Conservation (phyloP, 1,140 invertebrate genomes). For the Spodoptera frugiperda region DNA sequence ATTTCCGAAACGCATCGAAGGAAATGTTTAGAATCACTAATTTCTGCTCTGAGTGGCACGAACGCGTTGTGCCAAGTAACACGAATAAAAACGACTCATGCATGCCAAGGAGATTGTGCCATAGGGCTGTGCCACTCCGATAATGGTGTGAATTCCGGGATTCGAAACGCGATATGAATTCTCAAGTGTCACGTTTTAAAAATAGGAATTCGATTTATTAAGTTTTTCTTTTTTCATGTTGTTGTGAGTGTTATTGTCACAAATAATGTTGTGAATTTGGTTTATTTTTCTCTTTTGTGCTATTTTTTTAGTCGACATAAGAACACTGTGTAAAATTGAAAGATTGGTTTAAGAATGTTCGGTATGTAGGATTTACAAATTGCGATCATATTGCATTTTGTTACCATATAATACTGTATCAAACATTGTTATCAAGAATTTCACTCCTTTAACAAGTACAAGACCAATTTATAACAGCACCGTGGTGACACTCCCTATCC, state of each 20-base stretch:
- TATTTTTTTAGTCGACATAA: too few relatives aligned
- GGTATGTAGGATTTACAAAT: too few relatives aligned
- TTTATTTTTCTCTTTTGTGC: too few relatives aligned
- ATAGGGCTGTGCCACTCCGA: neutral
- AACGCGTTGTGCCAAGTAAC: slow-evolving; percentile 23
- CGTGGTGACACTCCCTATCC: neutral
- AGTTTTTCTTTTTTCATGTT: neutral
- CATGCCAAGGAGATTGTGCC: slow-evolving; percentile 17
- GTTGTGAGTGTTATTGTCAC: neutral
- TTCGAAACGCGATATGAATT: neutral
- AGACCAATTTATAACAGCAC: neutral
- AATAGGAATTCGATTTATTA: neutral
- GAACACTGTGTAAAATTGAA: too few relatives aligned
- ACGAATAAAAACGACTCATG: slow-evolving; percentile 33
- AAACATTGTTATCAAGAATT: too few relatives aligned
- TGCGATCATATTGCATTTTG: too few relatives aligned
- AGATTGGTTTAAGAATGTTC: too few relatives aligned
- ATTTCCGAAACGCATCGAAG: slow-evolving; percentile 7
- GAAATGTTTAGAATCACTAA: slow-evolving; percentile 36
- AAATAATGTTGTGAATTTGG: too few relatives aligned
- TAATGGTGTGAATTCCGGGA: neutral
- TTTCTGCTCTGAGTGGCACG: slow-evolving; percentile 5
- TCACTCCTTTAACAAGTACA: too few relatives aligned
- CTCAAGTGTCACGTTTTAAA: neutral
- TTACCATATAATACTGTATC: too few relatives aligned